Evolutionary conservation across 2,888 invertebrate genomes (phyloP).

Genomic region (Ochropleura leucogaster): DNA sequence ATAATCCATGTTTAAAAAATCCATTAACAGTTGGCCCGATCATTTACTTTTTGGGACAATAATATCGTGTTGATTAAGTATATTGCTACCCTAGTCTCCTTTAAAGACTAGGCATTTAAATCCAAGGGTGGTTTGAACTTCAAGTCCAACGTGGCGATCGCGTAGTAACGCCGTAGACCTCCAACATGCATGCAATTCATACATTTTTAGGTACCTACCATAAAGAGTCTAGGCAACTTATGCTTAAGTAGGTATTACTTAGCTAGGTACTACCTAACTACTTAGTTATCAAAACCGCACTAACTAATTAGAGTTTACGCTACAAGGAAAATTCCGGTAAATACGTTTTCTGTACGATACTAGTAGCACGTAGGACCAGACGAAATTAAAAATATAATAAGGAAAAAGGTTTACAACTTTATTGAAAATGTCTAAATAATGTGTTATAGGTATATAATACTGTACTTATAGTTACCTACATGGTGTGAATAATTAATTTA

Average conservation of each 20-base stretch:
- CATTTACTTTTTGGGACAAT: not conserved
- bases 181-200: not conserved
- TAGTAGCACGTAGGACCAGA: constrained; percentile 2
- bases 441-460: not conserved
- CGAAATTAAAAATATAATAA: constrained; percentile 27
- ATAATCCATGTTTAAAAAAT: not conserved
- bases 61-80: not conserved
- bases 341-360: not conserved
- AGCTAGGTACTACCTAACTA: not conserved
- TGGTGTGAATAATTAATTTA: no score
- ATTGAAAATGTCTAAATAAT: not conserved
- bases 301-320: not conserved
- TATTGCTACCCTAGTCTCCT: not conserved
- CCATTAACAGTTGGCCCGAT: not conserved
- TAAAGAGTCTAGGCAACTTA: not conserved
- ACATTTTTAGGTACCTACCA: not conserved
- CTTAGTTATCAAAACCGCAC: not conserved
- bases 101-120: not conserved
- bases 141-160: not conserved
- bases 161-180: constrained; percentile 15
- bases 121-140: not conserved
- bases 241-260: no score
- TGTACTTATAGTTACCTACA: not conserved
- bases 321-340: not conserved
- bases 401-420: not conserved